Conservation (phyloP, 2,797 vertebrate genomes). For the Sebastes oblongus region DNA sequence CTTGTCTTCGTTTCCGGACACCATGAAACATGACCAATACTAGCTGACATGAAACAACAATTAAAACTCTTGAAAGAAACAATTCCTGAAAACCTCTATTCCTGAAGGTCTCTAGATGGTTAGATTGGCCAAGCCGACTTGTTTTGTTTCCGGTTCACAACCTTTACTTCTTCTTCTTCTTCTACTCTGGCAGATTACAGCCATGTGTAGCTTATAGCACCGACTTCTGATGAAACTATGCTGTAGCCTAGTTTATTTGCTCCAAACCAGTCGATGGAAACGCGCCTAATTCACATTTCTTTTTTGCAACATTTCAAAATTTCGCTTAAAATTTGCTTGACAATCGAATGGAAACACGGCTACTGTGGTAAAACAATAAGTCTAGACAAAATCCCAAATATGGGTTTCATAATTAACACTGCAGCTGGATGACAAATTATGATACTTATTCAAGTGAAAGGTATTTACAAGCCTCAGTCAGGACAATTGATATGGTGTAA, state of each 20-base stretch:
- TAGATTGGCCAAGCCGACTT: not conserved
- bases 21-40: not conserved
- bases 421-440: conserved; percentile 16
- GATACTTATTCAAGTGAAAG: not conserved
- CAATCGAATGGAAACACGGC: not conserved
- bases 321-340: not conserved
- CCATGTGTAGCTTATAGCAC: not conserved
- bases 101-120: not conserved
- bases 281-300: not conserved
- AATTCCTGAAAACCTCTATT: not conserved
- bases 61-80: not conserved
- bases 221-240: not conserved
- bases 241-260: not conserved
- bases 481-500: not conserved
- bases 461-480: conserved; percentile 8
- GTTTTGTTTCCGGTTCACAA: not conserved
- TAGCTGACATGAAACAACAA: not conserved
- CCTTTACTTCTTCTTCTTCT: not conserved
- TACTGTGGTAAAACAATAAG: not conserved
- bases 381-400: not conserved
- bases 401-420: conserved; percentile 3
- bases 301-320: not conserved
- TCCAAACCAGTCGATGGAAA: not conserved
- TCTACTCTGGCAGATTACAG: not conserved
- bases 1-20: not conserved